phyloP scores from a whole-genome alignment of 2,113 vertebrate genomes.

The Seriola dumerili region DNA sequence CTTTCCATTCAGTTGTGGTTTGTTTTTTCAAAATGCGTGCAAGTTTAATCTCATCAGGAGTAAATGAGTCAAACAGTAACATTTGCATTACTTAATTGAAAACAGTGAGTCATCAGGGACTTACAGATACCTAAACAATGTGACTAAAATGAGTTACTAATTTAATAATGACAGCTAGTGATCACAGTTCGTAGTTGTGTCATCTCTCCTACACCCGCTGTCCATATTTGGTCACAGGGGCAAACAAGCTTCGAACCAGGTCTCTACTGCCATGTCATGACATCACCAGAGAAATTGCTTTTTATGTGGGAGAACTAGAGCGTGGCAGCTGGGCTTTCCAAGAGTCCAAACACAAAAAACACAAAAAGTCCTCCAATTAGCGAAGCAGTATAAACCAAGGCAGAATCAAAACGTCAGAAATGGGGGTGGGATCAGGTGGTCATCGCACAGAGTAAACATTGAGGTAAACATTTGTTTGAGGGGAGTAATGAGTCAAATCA shows the following conservation, averaged over 20 bases:
- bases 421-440: slow-evolving; percentile 58
- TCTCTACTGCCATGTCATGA: slow-evolving; percentile 43
- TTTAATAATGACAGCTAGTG: neutral
- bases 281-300: slow-evolving; percentile 45
- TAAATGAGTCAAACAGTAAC: slow-evolving; percentile 33
- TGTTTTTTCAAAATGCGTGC: slow-evolving; percentile 5
- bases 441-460: slow-evolving; percentile 48
- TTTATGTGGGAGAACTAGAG: slow-evolving; percentile 76
- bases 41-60: neutral
- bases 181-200: slow-evolving; percentile 35
- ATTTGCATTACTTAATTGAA: slow-evolving; percentile 3
- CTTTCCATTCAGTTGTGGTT: slow-evolving; percentile 60
- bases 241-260: neutral
- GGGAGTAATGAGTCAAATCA: slow-evolving; percentile 60
- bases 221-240: slow-evolving; percentile 61
- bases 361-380: slow-evolving; percentile 66
- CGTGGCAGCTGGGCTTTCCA: slow-evolving; percentile 49
- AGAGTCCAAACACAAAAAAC: slow-evolving; percentile 57
- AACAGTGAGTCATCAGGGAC: slow-evolving; percentile 19
- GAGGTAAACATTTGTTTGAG: slow-evolving; percentile 63
- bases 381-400: slow-evolving; percentile 50
- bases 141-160: slow-evolving; percentile 19
- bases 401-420: slow-evolving; percentile 38
- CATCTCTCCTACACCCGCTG: slow-evolving; percentile 48
- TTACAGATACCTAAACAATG: slow-evolving; percentile 16